Evolutionary conservation across 2,797 vertebrate genomes (phyloP), one percentile per base, ranked within the genome.

Genomic region (Lates japonicus): DNA sequence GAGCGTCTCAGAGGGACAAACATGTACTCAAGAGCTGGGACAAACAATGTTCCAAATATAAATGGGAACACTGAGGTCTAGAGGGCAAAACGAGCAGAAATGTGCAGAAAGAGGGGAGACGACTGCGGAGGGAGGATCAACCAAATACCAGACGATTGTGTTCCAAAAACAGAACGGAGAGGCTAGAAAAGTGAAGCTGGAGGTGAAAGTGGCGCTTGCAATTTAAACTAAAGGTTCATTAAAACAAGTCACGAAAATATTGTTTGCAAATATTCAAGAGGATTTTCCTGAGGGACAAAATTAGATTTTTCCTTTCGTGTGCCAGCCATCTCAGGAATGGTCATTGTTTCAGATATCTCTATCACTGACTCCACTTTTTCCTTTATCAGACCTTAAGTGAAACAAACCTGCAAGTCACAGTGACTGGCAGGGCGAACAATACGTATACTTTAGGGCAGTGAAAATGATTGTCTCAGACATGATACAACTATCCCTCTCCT

Each of bases 131-230:
- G 90, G 89, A 89, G 87, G 90, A 88, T 92, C 87, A 77, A 84
- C 76, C 58, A 70, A 92, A 92, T 87, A 84, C 84, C 87, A 85
- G 74, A 84, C 87, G 74, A 91, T 91, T 75, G 86, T 90, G 82
- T 93, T 96, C 94, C 92, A 90, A 93, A 95, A 95, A 94, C 93
- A 92, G 92, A 91, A 83, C 19, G 6, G 64, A 87, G 78, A 70
- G 25, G 33, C 8, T 13, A 12, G 17, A 39, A 57, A 33, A 78
- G 17, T 20, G 37, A 66, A 5, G n/a, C 25, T 55, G 20, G 54
- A n/a, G n/a, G 2, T 12, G 1, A 59, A 66, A 51, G 12, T 3
- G 46, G 17, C 9, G 19, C 31, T 44, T 13, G 7, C 16, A 31
- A 55, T 22, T 48, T 14, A 57, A 55, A 65, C 41, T 39, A 19